phyloP scores from a whole-genome alignment of 2,888 invertebrate genomes.

The Drosophila merina region DNA sequence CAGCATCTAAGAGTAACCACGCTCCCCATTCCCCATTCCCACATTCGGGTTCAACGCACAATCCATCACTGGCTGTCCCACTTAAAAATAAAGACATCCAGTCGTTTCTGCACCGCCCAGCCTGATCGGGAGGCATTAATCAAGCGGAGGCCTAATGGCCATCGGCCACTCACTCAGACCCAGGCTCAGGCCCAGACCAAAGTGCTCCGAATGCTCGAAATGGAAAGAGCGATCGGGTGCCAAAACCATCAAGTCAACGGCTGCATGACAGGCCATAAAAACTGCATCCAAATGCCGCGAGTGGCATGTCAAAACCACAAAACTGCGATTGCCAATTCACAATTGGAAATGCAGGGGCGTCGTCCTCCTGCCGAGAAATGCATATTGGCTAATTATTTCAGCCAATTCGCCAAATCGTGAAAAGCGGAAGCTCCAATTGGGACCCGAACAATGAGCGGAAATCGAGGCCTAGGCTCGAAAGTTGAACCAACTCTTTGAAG shows the following conservation, averaged over 20 bases:
- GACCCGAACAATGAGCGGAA: slow-evolving; percentile 38
- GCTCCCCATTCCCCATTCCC: background rate
- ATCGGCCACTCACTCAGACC: slow-evolving; percentile 13
- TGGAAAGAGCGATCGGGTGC: slow-evolving; percentile 29
- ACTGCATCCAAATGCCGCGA: slow-evolving; percentile 13
- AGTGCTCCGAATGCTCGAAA: slow-evolving; percentile 4
- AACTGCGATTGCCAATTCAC: slow-evolving; percentile 27
- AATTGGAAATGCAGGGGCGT: slow-evolving; percentile 43
- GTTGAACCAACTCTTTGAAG: slow-evolving; percentile 3
- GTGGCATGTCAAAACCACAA: slow-evolving; percentile 23
- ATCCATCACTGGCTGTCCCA: background rate
- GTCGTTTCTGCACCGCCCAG: background rate
- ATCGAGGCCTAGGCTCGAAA: slow-evolving; percentile 1
- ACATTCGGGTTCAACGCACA: background rate
- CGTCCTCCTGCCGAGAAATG: slow-evolving; percentile 40
- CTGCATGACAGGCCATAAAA: slow-evolving; percentile 30
- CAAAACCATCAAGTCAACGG: slow-evolving; percentile 25
- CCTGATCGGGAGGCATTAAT: slow-evolving; percentile 21
- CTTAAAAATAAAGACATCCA: slow-evolving; percentile 18
- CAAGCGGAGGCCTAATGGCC: slow-evolving; percentile 19
- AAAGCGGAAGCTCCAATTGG: slow-evolving; percentile 44
- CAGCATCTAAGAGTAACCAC: background rate
- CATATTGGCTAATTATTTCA: slow-evolving; percentile 49
- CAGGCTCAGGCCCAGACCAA: background rate
- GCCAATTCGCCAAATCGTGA: slow-evolving; percentile 27